Base-by-base conservation (phyloP, 2,113 vertebrate species). In the Furnarius figulus region DNA sequence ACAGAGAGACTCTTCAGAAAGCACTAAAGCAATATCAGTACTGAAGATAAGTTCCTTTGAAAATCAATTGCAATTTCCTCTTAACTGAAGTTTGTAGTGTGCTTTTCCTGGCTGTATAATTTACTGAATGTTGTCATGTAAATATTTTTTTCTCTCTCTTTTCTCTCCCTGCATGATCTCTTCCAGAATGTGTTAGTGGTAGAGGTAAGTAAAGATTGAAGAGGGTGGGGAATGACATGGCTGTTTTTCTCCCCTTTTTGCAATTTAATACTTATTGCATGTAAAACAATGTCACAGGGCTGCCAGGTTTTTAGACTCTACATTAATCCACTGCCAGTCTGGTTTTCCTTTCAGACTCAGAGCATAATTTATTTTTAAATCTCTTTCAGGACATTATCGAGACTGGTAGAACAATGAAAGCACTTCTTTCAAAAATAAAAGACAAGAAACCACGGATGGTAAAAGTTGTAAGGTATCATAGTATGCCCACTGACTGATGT, bases 181-280 rank as follows among this genome's bases (percentile, higher is more conserved):
- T 42, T 42, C 47, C 98, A 99, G 98, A 99, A 99, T 50, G 98
- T 99, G 88, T 95, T 99, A 92, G 98, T 99, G 78, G 98, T 99
- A n/a, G 98, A 99, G 98, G 99, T 99, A 97, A 98, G 98, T 95
- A 53, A 66, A 52, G 22, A 47, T 0, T 46, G 39, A 22, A n/a
- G 21, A 11, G 8, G 6, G 23, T 15, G 17, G 33, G 49, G 23
- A 71, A 76, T 3, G 2, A 62, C n/a, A 72, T 3, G 5, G 24
- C 44, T 31, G 12, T 56, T 42, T 58, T 75, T 35, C 39, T 63
- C 27, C 30, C 1, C 3, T 2, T 24, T 85, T 72, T 85, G 39
- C n/a, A 86, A 83, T n/a, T 66, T 90, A 89, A 74, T 62, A 49
- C 5, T 17, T 87, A 30, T 35, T 88, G 30, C 31, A 40, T 17